A percentile compares a stretch with the other conserved stretches of the same genome.
Evolutionary conservation across 2,888 invertebrate species (phyloP).

Genomic region (Xestia sexstrigata): DNA sequence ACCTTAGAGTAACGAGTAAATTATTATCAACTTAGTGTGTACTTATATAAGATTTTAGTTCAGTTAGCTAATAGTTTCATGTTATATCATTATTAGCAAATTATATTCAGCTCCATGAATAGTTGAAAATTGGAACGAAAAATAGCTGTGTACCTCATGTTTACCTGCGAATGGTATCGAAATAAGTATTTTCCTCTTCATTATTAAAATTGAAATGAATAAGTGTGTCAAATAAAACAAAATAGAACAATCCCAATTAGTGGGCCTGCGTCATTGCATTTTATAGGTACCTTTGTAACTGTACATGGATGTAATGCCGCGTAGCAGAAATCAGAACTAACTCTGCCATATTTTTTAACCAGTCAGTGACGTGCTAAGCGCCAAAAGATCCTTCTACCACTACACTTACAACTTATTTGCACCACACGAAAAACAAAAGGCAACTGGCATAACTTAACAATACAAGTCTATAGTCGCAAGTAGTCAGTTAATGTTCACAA

Average conservation of each 20-base stretch:
- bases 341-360: not conserved
- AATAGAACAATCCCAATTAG: not conserved
- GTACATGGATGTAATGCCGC: not conserved
- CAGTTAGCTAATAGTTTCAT: not conserved
- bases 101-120: slow-evolving; percentile 26
- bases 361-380: not conserved
- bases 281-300: not conserved
- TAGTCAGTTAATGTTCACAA: slow-evolving; percentile 69
- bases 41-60: not conserved
- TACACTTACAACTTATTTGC: not conserved
- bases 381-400: not conserved
- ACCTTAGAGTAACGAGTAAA: not conserved
- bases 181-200: not conserved
- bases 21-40: not conserved
- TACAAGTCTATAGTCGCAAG: slow-evolving; percentile 49
- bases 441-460: slow-evolving; percentile 22
- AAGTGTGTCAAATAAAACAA: not conserved
- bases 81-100: not conserved
- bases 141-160: not conserved
- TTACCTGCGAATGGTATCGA: not conserved
- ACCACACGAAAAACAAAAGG: slow-evolving; percentile 8
- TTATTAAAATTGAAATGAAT: not conserved
- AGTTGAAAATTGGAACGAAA: slow-evolving; percentile 3
- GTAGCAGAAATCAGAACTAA: not conserved
- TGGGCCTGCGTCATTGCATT: not conserved